Base-by-base conservation (phyloP, 2,113 vertebrate species). In the Nerophis lumbriciformis region DNA sequence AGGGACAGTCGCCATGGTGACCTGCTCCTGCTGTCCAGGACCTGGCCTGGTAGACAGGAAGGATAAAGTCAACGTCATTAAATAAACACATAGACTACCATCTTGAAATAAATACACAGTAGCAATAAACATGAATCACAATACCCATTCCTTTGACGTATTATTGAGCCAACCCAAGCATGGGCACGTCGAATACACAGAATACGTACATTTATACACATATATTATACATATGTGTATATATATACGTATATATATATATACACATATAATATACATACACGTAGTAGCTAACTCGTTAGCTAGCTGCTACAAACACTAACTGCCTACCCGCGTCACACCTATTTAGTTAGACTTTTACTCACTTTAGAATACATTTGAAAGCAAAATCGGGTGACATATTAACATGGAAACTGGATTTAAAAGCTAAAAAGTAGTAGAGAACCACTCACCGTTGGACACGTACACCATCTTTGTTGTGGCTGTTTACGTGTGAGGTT, bases 1-100 rank as follows among this genome's bases (percentile, higher is more conserved):
- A 93, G 87, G 39, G 95, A 95, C 42, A 98, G 76, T 45, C 93
- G 85, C 94, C 96, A 99, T 38, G 94, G 94, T 39, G 95, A 93
- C 81, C 92, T 94, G 51, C 72, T 86, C 81, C 87, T 89, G 83
- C 83, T 94, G 83, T 96, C 93, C 89, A 98, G 80, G 61, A 98
- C 94, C 87, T 95, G 94, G 66, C 97, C 97, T 99, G 80, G 12
- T 35, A 76, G 3, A 6, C 14, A 15, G 6, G 5, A 28, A 14
- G 16, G 28, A 35, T 16, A 6, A 5, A 53, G 48, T 50, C 15
- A 50, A 52, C 51, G 9, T 19, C 51, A 19, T 5, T 28, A 53
- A 28, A 21, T 53, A 44, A 45, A 45, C 42, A 45, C 42, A 45
- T 45, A 45, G 2, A 28, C 28, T 28, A 28, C 28, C 28, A 28